Base-by-base conservation (phyloP, 2,797 vertebrate genomes). In the Odontamblyopus lacepedii region DNA sequence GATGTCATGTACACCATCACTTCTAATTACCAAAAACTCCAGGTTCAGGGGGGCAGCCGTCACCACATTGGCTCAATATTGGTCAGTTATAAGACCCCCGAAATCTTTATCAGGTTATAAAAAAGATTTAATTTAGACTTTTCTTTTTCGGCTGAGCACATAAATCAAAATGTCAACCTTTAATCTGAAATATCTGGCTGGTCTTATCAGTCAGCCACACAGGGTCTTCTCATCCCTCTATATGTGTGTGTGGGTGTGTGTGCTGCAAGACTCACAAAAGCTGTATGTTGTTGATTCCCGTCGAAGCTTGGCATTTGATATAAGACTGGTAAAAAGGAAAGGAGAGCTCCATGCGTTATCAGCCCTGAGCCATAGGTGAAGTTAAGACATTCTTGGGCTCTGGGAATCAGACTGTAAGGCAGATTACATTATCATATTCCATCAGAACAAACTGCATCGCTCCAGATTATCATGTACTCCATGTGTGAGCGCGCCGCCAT, bases 11-110 rank as follows among this genome's bases (percentile, higher is more conserved):
- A 4, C 23, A 3, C 16, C 79, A 62, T 57, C 69, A 16, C 1
- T 30, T 30, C 68, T 89, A 83, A 88, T 90, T 84, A 55, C 77
- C 67, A 63, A 72, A 67, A 74, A 72, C 9, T 50, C 57, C 23
- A 41, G 44, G 13, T 69, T 69, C 29, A 56, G 15, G 26, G 64
- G 11, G 63, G n/a, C 26, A 62, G 55, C 74, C 63, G 74, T 83
- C 69, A 69, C 16, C 71, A 76, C 48, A 51, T 72, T 35, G 1
- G 60, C 27, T 30, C 23, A 67, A 65, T 74, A 72, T 55, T 60
- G 66, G 55, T 80, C 74, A 80, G 35, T 74, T 71, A 65, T 55
- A 44, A 70, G 63, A 29, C 4, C 61, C 44, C 35, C 71, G 66
- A 68, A 13, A 32, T 76, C 26, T 56, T 74, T 64, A 67, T 23